Conservation (phyloP, 37 sponge, comb jelly and placozoan genomes). For the Halisarca cf. caerulea region DNA sequence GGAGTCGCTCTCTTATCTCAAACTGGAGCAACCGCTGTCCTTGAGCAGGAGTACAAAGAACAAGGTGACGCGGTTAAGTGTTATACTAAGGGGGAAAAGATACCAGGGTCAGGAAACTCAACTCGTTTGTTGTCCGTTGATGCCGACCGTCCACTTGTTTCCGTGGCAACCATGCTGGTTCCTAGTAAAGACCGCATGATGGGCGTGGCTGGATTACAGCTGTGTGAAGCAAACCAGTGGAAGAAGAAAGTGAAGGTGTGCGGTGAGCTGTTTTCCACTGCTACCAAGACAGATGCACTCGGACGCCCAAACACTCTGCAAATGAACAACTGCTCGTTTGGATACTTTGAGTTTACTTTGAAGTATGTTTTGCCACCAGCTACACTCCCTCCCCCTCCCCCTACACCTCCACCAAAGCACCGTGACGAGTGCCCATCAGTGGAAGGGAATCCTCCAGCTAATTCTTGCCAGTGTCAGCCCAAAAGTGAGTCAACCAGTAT, state of each 20-base stretch:
- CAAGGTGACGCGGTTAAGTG: neutral
- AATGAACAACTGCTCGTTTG: constrained; percentile 37
- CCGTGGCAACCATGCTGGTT: constrained; percentile 20
- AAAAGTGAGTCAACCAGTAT: neutral
- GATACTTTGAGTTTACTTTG: neutral
- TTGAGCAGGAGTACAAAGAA: neutral
- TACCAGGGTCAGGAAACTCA: neutral
- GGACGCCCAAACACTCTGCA: constrained; percentile 9
- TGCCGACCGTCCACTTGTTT: neutral
- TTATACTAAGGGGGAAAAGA: neutral
- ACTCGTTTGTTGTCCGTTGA: neutral
- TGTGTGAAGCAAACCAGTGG: neutral
- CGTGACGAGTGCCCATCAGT: constrained; percentile 10
- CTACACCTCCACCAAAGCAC: neutral
- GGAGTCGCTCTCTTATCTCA: constrained; percentile 21
- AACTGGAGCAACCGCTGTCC: neutral
- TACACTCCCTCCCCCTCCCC: neutral
- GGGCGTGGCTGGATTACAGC: neutral
- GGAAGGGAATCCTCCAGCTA: neutral
- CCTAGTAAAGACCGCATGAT: constrained; percentile 24
- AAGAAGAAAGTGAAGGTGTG: constrained; percentile 14
- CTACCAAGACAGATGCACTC: neutral
- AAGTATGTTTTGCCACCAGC: neutral
- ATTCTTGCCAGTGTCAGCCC: constrained; percentile 15
- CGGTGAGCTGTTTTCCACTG: constrained; percentile 27